Base-by-base conservation (phyloP, 2,888 invertebrate genomes). In the Tigriopus californicus region DNA sequence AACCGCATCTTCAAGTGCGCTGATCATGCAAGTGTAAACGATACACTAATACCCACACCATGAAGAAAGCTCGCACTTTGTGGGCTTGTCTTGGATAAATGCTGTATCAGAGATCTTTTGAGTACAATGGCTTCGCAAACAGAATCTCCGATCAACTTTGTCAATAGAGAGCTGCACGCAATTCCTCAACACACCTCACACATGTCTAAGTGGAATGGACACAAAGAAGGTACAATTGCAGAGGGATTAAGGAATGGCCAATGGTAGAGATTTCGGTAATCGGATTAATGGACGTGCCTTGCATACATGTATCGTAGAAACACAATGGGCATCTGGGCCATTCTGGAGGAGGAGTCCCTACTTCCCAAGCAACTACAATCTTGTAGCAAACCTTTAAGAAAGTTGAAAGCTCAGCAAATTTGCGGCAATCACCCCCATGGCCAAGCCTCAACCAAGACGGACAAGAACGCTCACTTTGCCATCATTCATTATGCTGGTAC, bases 301-400 rank as follows among this genome's bases (percentile, higher is more conserved):
- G 94, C 80, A 95, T 97, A 76, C 94, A 95, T 74, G 81, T 97
- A 68, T 91, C 94, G 74, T 92, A 92, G 80, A 81, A 84, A 70
- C 98, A n/a, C 98, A 71, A 90, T 98, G 90, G 98, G 98, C 83
- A 94, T 98, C 81, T 82, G 98, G 76, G 97, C 97, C 77, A 98
- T 98, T 78, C 89, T 98, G 80, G 98, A 98, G 78, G 98, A 98
- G 83, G 98, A 98, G 79, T 95, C 94, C 87, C 98, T 98, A 91
- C 98, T 98, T 85, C 98, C 98, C 75, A 98, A 98, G 80, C 72
- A 89, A 92, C 68, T 97, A 98, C 75, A 83, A n/a, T n/a, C n/a
- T n/a, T n/a, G n/a, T n/a, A n/a, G n/a, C n/a, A 80, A 76, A 94
- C 97, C 74, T 97, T 97, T 79, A 85, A 89, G 74, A 94, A 98